These are phyloP conservation scores for Anomalospiza imberbis DNA, from an alignment of 2,797 vertebrate species.

Conservation along the genomic window DNA sequence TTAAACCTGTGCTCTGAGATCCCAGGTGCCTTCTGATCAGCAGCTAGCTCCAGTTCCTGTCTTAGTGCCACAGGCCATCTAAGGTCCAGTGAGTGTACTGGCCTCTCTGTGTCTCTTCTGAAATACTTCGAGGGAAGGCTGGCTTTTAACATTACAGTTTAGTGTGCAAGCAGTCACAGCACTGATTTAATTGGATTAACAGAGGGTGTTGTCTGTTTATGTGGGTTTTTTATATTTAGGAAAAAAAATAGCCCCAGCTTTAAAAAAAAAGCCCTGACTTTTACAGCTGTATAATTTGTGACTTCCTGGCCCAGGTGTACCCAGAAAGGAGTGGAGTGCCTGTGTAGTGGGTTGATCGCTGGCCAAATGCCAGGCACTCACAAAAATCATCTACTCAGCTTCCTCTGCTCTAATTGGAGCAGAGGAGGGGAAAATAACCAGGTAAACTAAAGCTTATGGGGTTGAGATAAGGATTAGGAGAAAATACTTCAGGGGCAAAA, in stretches of 20 bases:
- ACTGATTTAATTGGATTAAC: neutral
- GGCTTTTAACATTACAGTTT: neutral
- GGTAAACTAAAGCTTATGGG: neutral
- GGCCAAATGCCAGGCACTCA: neutral
- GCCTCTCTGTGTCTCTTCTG: neutral
- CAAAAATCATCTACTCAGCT: neutral
- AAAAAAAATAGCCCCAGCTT: neutral
- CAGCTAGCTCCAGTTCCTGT: neutral
- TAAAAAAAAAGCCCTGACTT: neutral
- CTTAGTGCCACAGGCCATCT: neutral
- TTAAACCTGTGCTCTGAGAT: neutral
- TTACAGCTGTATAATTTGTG: neutral
- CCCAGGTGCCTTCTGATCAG: neutral
- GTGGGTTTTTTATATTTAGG: neutral
- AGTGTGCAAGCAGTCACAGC: neutral
- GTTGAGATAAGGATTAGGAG: neutral
- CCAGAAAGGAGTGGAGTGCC: neutral
- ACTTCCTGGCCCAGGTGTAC: neutral
- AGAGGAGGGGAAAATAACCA: neutral
- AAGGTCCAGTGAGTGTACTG: neutral
- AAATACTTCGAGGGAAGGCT: neutral
- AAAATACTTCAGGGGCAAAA: neutral
- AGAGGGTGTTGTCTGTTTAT: neutral
- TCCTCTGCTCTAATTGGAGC: neutral
- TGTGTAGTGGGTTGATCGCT: neutral